Conservation (phyloP, 2,113 vertebrate genomes). For the Noturus placidus region DNA sequence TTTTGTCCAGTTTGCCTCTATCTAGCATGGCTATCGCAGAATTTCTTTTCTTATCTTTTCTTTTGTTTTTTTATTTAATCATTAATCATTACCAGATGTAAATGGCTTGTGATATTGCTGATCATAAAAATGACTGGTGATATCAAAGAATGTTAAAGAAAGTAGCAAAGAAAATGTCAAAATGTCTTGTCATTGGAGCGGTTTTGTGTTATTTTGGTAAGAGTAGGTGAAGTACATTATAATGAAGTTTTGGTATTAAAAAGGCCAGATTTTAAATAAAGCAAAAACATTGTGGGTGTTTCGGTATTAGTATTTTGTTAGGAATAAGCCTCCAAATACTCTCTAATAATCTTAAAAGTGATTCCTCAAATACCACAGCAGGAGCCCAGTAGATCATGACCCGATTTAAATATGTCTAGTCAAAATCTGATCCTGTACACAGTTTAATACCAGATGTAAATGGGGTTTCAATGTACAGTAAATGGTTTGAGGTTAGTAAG, state of each 20-base stretch:
- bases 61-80: not conserved
- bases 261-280: not conserved
- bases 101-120: not conserved
- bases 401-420: not conserved
- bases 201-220: not conserved
- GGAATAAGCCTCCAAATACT: too few relatives aligned
- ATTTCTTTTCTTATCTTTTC: not conserved
- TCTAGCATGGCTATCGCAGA: not conserved
- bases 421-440: slow-evolving; percentile 13
- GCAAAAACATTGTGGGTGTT: not conserved
- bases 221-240: not conserved
- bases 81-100: too few relatives aligned
- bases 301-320: not conserved
- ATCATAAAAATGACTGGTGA: not conserved
- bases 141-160: not conserved
- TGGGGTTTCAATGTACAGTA: slow-evolving; percentile 57
- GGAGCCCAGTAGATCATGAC: not conserved
- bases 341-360: not conserved
- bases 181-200: not conserved
- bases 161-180: not conserved
- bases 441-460: slow-evolving; percentile 31
- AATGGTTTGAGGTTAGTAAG: slow-evolving; percentile 75
- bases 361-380: slow-evolving; percentile 22
- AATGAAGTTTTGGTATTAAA: not conserved
- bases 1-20: not conserved